phyloP scores from a whole-genome alignment of 1,140 invertebrate genomes.

The Sycophaga agraensis region DNA sequence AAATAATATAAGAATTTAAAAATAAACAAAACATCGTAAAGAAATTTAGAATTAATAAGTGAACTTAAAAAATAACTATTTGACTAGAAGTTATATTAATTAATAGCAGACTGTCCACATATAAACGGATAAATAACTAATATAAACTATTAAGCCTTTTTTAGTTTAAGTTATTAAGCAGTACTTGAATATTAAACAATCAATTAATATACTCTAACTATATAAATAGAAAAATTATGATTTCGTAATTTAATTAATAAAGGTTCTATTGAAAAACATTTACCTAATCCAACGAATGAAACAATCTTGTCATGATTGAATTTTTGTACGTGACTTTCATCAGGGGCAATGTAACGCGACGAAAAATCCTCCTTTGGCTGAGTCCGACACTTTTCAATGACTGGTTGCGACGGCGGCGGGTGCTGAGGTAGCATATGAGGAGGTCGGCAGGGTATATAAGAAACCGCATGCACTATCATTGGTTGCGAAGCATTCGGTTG shows the following conservation, averaged over 20 bases:
- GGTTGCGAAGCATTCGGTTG: conserved; percentile 38
- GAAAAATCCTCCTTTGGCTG: conserved; percentile 52
- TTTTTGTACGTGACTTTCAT: conserved; percentile 46
- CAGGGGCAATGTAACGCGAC: conserved; percentile 57
- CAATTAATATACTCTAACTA: too few relatives aligned
- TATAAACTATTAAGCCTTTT: too few relatives aligned
- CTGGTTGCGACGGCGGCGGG: conserved; percentile 5
- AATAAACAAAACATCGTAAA: too few relatives aligned
- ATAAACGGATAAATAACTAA: too few relatives aligned
- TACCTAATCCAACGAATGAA: conserved; percentile 65
- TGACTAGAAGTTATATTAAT: too few relatives aligned
- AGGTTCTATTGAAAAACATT: conserved; percentile 36
- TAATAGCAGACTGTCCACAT: too few relatives aligned
- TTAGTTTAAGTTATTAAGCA: too few relatives aligned
- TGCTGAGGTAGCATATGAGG: conserved; percentile 30
- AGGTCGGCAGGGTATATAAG: conserved; percentile 35
- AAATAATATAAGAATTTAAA: too few relatives aligned
- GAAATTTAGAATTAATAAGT: too few relatives aligned
- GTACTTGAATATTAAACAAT: too few relatives aligned
- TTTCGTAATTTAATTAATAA: background rate
- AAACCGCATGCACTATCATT: conserved; percentile 40
- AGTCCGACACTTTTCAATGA: conserved; percentile 27
- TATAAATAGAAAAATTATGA: background rate
- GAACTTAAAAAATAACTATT: too few relatives aligned
- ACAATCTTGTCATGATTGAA: conserved; percentile 66